Evolutionary conservation across 2,888 invertebrate species (phyloP), one percentile per base, ranked within the genome.

Genomic region (Alviniconcha strummeri): DNA sequence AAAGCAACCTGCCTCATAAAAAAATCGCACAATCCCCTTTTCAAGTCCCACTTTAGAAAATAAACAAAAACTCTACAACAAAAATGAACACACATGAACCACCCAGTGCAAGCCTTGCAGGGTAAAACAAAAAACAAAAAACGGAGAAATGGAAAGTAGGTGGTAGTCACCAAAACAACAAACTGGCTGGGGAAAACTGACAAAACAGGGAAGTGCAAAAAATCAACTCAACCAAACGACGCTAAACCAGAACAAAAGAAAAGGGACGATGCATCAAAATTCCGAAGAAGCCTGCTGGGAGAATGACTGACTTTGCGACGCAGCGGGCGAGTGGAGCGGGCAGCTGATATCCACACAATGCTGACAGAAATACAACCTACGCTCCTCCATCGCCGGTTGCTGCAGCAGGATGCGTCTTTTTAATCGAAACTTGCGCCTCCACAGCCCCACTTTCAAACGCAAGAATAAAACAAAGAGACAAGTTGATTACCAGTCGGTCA

Each of bases 391-490:
- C 52, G 60, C 84, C 64, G 82, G 60, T 60, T 60, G 60, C 15
- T 74, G 84, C 69, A 85, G 84, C 13, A 88, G 86, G 84, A 86
- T 88, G 57, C 89, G 88, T 80, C 88, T 86, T 88, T 89, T 90
- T 86, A 92, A 91, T 85, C 90, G 91, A 88, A 91, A 91, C 79
- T 90, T 90, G 84, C 90, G 88, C 81, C 91, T 86, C 90, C 92
- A 91, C 72, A 91, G 88, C 85, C 92, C 92, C 85, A 92, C 92
- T 92, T 89, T 87, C 4, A 77, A 17, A 74, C 57, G 56, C 75
- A 75, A 86, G 85, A 85, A 84, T 87, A 87, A 88, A 86, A 86
- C 83, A 85, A 85, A 78, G 60, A 85, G 71, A 84, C 80, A 82
- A 72, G 77, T 79, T 80, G 64, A 72, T 81, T 80, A 81, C 75